These are phyloP conservation scores for Monochamus alternatus DNA, from an alignment of 2,888 invertebrate species.

Conservation along the genomic window DNA sequence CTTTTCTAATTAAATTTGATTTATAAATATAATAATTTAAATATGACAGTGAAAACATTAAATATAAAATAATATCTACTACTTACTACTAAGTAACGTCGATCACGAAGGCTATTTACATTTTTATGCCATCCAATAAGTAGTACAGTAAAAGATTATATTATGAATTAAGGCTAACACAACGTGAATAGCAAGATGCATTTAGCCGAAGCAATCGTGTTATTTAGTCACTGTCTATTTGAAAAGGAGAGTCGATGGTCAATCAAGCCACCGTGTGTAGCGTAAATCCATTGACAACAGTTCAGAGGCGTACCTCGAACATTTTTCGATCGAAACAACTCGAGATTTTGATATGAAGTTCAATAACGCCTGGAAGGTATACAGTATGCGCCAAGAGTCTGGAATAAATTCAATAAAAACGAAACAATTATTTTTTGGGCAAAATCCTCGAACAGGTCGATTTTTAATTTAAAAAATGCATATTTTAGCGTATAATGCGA, in stretches of 20 bases:
- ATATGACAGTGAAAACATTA: too few relatives aligned
- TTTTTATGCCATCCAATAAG: neutral
- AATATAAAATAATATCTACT: too few relatives aligned
- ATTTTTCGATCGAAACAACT: neutral
- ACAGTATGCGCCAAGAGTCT: too few relatives aligned
- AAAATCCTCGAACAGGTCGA: too few relatives aligned
- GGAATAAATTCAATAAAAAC: too few relatives aligned
- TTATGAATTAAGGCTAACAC: slow-evolving; percentile 45
- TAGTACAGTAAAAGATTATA: slow-evolving; percentile 33
- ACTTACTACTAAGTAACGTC: neutral
- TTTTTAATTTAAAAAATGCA: too few relatives aligned
- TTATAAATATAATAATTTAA: too few relatives aligned
- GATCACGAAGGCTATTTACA: slow-evolving; percentile 1
- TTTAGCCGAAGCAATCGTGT: slow-evolving; percentile 45
- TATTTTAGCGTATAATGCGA: too few relatives aligned
- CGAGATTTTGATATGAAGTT: too few relatives aligned
- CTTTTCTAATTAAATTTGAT: too few relatives aligned
- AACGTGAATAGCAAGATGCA: slow-evolving; percentile 44
- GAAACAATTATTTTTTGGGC: too few relatives aligned
- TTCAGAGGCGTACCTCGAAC: slow-evolving; percentile 11
- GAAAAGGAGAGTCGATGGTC: slow-evolving; percentile 57
- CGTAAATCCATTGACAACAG: slow-evolving; percentile 40
- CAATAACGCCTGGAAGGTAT: too few relatives aligned
- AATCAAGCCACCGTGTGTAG: slow-evolving; percentile 56
- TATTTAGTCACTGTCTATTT: slow-evolving; percentile 55